Percentiles rank a stretch among this genome's conserved stretches.
Evolutionary conservation across 2,888 invertebrate species (phyloP).

Genomic region (Parascotia fuliginaria): DNA sequence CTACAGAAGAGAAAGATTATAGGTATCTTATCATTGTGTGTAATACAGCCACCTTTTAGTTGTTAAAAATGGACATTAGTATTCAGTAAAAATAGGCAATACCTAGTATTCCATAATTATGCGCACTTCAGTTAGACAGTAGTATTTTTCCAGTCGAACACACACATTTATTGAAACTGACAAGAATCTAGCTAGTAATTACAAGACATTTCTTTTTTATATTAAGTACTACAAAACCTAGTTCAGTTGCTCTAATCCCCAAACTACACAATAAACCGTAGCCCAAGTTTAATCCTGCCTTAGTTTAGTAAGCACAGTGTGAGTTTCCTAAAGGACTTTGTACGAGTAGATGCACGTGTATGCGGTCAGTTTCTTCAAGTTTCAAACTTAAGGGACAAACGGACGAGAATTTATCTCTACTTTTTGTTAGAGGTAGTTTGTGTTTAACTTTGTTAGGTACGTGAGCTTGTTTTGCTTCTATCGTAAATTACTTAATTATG

Average conservation of each 20-base stretch:
- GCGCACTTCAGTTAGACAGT: too few species aligned
- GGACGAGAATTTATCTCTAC: conserved; percentile 35
- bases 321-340: conserved; percentile 44
- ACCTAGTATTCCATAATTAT: too few species aligned
- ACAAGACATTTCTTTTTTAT: not conserved
- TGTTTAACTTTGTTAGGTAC: conserved; percentile 2
- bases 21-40: too few species aligned
- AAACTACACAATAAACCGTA: conserved; percentile 51
- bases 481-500: not conserved
- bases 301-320: conserved; percentile 45
- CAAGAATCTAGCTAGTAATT: too few species aligned
- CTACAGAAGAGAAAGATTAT: too few species aligned
- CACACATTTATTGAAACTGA: too few species aligned
- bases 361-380: conserved; percentile 50
- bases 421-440: conserved; percentile 30
- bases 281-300: conserved; percentile 44
- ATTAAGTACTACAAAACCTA: conserved; percentile 12
- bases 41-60: too few species aligned
- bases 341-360: conserved; percentile 43
- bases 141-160: too few species aligned
- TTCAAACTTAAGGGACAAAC: conserved; percentile 40
- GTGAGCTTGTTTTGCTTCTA: not conserved
- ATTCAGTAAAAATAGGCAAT: too few species aligned
- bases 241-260: conserved; percentile 35
- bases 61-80: too few species aligned